phyloP scores from a whole-genome alignment of 2,113 vertebrate genomes.

The Hepsetus odoe region DNA sequence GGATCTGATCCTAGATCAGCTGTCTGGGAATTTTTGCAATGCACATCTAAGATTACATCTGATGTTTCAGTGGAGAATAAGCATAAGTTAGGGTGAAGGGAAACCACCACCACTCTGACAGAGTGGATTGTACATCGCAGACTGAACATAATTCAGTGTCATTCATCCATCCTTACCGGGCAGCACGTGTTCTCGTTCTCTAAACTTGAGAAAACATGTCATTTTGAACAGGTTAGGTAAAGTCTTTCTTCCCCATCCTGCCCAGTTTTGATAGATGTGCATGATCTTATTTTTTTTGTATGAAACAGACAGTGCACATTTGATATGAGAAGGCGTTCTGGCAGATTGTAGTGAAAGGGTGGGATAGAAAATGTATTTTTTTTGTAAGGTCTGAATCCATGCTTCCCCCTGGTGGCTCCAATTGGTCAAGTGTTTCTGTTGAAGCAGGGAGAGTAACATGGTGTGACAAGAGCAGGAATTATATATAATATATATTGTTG shows the following conservation, averaged over 20 bases:
- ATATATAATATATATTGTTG: conserved; percentile 24
- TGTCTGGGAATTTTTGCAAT: neutral
- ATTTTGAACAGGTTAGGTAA: neutral
- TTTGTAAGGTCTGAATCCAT: neutral
- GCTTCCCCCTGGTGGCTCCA: conserved; percentile 5
- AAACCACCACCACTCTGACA: neutral
- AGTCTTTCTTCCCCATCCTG: neutral
- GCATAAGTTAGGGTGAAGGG: neutral
- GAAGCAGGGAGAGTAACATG: neutral
- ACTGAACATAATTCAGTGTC: neutral
- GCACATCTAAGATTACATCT: neutral
- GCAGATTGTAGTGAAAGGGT: neutral
- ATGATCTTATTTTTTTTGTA: neutral
- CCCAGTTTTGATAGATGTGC: neutral
- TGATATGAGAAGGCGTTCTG: neutral
- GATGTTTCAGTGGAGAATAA: neutral
- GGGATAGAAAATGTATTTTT: conserved; percentile 2
- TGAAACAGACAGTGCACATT: neutral
- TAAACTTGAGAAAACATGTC: neutral
- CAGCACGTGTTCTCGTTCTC: neutral
- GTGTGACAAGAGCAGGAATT: neutral
- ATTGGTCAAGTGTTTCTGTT: conserved; percentile 17
- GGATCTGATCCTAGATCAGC: neutral
- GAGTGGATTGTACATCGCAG: no score
- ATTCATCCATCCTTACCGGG: neutral